Evolutionary conservation across 2,888 invertebrate species (phyloP).

Genomic region (Seira ritae): DNA sequence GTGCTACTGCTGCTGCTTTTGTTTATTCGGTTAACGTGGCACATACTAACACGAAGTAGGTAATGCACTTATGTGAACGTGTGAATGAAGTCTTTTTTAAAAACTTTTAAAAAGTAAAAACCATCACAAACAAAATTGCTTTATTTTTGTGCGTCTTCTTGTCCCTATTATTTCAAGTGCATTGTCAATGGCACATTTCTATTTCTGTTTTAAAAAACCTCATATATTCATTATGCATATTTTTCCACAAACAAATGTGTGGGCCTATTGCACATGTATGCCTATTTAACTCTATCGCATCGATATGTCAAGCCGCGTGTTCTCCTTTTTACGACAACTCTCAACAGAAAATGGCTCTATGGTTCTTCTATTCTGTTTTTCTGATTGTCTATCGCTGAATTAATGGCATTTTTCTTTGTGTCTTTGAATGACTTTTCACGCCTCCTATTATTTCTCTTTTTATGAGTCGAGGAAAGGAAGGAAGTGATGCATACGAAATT

Average conservation of each 20-base stretch:
- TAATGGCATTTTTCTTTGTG: conserved; percentile 13
- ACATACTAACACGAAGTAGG: too few relatives aligned
- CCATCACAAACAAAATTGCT: background rate
- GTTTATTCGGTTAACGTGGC: too few relatives aligned
- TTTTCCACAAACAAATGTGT: too few relatives aligned
- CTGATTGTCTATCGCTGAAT: conserved; percentile 8
- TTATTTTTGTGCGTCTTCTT: background rate
- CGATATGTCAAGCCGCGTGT: background rate
- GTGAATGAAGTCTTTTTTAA: too few relatives aligned
- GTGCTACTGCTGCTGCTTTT: too few relatives aligned
- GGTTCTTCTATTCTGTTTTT: background rate
- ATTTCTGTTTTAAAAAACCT: background rate
- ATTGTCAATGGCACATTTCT: background rate
- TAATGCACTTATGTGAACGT: too few relatives aligned
- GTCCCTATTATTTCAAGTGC: background rate
- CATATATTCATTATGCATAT: background rate
- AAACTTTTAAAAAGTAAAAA: background rate
- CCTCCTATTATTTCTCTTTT: conserved; percentile 22
- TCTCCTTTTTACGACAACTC: background rate
- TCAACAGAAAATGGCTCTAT: background rate
- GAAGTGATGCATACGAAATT: background rate
- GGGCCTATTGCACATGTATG: background rate
- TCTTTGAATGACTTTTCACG: conserved; percentile 17
- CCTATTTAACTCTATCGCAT: background rate
- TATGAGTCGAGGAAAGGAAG: background rate